Conservation (phyloP, 1,140 invertebrate genomes). For the Pachypeltis micranthus region DNA sequence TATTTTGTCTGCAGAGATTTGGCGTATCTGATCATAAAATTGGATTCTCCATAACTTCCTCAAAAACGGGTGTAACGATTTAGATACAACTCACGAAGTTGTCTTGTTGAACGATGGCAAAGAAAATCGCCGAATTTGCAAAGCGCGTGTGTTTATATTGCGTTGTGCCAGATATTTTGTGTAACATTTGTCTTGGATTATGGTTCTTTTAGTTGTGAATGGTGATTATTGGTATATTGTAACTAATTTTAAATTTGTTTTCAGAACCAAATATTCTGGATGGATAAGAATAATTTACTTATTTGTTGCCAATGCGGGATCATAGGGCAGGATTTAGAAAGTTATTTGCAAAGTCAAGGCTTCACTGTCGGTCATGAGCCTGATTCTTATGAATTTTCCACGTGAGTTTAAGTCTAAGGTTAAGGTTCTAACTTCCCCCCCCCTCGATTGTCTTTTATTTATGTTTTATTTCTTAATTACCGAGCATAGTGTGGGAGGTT, state of each 20-base stretch:
- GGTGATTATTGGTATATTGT: neutral
- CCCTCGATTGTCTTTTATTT: constrained; percentile 7
- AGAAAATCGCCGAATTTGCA: too few relatives aligned
- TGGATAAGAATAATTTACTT: constrained; percentile 80
- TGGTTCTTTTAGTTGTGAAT: constrained; percentile 14
- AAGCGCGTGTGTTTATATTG: too few relatives aligned
- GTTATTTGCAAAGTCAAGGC: constrained; percentile 53
- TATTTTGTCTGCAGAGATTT: too few relatives aligned
- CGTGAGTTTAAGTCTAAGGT: too few relatives aligned
- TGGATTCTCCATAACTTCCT: too few relatives aligned
- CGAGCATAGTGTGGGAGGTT: constrained; percentile 86
- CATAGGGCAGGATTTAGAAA: constrained; percentile 85
- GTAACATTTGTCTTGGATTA: too few relatives aligned
- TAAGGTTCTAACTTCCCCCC: neutral
- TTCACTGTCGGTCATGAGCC: constrained; percentile 88
- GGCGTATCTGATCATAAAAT: too few relatives aligned
- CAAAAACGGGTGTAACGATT: too few relatives aligned
- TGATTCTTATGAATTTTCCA: constrained; percentile 93
- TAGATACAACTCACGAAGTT: too few relatives aligned
- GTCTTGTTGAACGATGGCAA: too few relatives aligned
- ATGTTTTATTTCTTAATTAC: neutral
- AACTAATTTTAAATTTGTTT: constrained; percentile 14
- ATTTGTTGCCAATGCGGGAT: constrained; percentile 80
- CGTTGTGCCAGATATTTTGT: too few relatives aligned
- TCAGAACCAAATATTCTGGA: constrained; percentile 78